These are phyloP conservation scores for Drosophila austrosaltans DNA, from an alignment of 2,888 invertebrate genomes.

Conservation along the genomic window DNA sequence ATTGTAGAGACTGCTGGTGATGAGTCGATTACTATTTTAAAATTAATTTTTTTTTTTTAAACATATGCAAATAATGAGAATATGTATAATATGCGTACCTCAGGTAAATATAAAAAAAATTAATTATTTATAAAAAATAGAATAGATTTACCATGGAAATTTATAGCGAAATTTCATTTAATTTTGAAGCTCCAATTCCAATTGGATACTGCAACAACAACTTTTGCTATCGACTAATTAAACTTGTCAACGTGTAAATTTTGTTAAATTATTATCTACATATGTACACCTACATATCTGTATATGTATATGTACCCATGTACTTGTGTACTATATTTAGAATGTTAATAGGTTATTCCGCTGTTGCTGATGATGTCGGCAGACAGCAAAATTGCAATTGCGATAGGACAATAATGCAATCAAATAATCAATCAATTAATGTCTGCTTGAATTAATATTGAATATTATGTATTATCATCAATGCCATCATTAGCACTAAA, in stretches of 20 bases:
- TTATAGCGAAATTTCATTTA: background rate
- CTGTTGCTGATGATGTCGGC: constrained; percentile 24
- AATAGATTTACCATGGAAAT: background rate
- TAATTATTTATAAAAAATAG: too few species aligned
- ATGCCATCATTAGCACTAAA: constrained; percentile 78
- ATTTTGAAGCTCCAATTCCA: background rate
- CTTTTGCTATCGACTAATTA: constrained; percentile 63
- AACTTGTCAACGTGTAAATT: constrained; percentile 71
- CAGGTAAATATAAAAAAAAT: too few species aligned
- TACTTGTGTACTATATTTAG: constrained; percentile 13
- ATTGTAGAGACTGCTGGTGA: too few species aligned
- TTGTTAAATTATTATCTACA: constrained; percentile 69
- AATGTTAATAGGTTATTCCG: constrained; percentile 16
- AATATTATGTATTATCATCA: constrained; percentile 73
- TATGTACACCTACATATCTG: constrained; percentile 37
- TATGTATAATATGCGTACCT: too few species aligned
- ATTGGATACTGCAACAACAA: background rate
- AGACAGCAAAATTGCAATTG: constrained; percentile 63
- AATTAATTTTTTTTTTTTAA: too few species aligned
- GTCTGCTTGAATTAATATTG: constrained; percentile 71
- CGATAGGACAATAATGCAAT: constrained; percentile 78
- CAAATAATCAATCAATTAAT: constrained; percentile 79
- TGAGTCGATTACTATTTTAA: too few species aligned
- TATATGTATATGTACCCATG: constrained; percentile 26
- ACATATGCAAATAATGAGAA: too few species aligned